Evolutionary conservation across 2,113 vertebrate species (phyloP), one percentile per base, ranked within the genome.

Genomic region (Eonycteris spelaea): DNA sequence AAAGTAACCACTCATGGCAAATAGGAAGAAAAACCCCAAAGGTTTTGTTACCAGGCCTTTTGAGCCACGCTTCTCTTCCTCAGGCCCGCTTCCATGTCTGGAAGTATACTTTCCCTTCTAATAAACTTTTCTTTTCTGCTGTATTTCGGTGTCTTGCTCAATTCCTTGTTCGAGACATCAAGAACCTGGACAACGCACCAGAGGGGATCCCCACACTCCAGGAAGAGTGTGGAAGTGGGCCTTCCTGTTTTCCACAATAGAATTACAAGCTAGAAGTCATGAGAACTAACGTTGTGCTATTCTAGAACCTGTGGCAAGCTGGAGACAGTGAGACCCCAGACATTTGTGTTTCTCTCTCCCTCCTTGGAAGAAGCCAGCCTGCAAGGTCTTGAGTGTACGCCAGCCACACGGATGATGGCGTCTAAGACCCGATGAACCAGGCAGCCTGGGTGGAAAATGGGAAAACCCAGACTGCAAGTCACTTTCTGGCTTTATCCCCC

Each of bases 221-320:
- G 48, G 48, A 48, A 48, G 2, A 48, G 51, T 51, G 15, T 74
- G 53, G 77, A 90, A 75, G 45, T 38, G 28, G 57, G n/a, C 40
- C 75, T 96, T 96, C 94, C 95, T 95, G 92, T 84, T 96, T 86
- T 94, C 83, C 79, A 43, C 70, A 86, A 45, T 2, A 61, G 70
- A 87, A 91, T 65, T 53, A 68, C n/a, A 45, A 45, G 59, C 55
- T 73, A 22, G 82, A 95, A 94, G 55, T 67, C 86, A 43, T 18
- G 61, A 68, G 85, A 80, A 70, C 86, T 19, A 4, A 45, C 11
- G 4, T 6, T 12, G 28, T 40, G 24, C 11, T 67, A 33, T 35
- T 67, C 38, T 24, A 79, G 63, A 85, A 40, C 82, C 12, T 35
- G 16, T 13, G 38, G 38, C 40, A 51, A 57, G 14, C 59, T 21